Evolutionary conservation across 2,797 vertebrate species (phyloP), one percentile per base, ranked within the genome.

Genomic region (Onychomys leucogaster): DNA sequence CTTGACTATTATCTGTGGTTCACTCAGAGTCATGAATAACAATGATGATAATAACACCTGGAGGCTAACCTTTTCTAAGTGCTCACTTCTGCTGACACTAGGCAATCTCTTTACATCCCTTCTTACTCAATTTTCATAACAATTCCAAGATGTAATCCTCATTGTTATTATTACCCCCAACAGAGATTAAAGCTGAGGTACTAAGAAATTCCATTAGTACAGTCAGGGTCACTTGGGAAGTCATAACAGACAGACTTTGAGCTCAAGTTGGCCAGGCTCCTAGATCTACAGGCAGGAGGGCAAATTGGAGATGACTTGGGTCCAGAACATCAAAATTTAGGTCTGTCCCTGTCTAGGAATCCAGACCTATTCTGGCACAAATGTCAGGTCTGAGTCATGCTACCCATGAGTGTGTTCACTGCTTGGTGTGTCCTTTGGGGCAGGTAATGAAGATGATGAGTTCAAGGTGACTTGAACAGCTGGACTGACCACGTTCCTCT

Each of bases 401-500:
- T 17, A 55, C 8, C 49, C 6, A 2, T 25, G 32, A 43, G 43
- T 37, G 6, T 29, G 34, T 55, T 83, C 19, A n/a, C 55, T 9
- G 63, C 5, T 8, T 1, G 19, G 49, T 69, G 43, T 52, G 12
- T 63, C 57, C 55, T 43, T 77, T 27, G 41, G 55, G 75, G 16
- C 37, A 59, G 55, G 61, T 5, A 71, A 17, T 84, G 59, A 75
- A 65, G 52, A 87, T 49, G 52, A 87, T 49, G n/a, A 85, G 52
- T 88, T 90, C 80, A 91, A 81, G 25, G 46, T 49, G 41, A 73
- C 77, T 95, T 92, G 77, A 91, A 57, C 37, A 43, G 32, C 63
- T 73, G 34, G 6, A 19, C 21, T 17, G 82, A 41, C 3, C 23
- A 6, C 32, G 90, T 34, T 46, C 46, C 61, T 91, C 46, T 86